These are phyloP conservation scores for Eueides isabella DNA, from an alignment of 1,140 invertebrate species.

Conservation along the genomic window DNA sequence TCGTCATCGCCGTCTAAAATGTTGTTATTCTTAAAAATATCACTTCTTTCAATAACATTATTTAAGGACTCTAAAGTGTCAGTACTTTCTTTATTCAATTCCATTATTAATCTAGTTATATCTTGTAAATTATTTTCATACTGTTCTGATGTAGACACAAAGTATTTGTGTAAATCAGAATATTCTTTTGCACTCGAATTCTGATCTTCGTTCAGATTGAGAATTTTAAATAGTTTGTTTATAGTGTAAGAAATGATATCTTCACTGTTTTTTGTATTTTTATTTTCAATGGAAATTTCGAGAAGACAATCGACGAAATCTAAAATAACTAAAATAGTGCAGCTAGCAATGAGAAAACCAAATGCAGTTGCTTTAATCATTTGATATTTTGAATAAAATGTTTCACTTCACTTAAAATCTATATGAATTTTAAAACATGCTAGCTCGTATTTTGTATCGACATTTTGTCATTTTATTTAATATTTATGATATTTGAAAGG, in stretches of 20 bases:
- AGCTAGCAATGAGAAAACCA: not conserved
- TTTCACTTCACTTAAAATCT: not conserved
- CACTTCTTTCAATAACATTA: not conserved
- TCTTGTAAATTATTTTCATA: slow-evolving; percentile 49
- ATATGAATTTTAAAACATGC: not conserved
- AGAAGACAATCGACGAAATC: slow-evolving; percentile 17
- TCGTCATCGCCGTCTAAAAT: not conserved
- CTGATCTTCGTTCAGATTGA: slow-evolving; percentile 43
- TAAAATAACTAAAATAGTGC: slow-evolving; percentile 13
- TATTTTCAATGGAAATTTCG: slow-evolving; percentile 25
- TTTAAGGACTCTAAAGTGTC: slow-evolving; percentile 45
- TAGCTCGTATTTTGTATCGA: not conserved
- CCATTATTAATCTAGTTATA: slow-evolving; percentile 54
- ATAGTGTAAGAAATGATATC: slow-evolving; percentile 41
- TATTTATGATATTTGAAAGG: not conserved
- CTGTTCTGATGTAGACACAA: slow-evolving; percentile 49
- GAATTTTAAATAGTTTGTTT: slow-evolving; percentile 48
- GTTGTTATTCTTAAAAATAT: not conserved
- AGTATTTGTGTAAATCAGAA: slow-evolving; percentile 53
- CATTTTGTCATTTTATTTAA: not conserved
- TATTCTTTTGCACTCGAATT: slow-evolving; percentile 49
- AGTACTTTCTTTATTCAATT: slow-evolving; percentile 40
- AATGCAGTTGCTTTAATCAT: not conserved
- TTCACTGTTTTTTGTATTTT: slow-evolving; percentile 23
- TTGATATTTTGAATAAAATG: not conserved